Base-by-base conservation (phyloP, 2,888 invertebrate genomes). In the Acronicta psi region DNA sequence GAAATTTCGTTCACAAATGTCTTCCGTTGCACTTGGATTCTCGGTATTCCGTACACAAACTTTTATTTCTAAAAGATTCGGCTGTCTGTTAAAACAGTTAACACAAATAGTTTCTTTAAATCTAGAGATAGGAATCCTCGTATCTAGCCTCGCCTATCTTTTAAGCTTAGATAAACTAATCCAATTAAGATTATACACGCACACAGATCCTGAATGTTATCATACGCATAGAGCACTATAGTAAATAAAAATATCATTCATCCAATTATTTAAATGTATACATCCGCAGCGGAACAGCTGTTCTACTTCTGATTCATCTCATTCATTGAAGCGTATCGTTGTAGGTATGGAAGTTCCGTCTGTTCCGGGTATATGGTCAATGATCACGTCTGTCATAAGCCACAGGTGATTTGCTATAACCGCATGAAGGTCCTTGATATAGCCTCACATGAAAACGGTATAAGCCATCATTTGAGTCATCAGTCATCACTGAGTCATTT, bases 401-500 rank as follows among this genome's bases (percentile, higher is more conserved):
- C 50, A 40, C 49, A 53, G 38, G n/a, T 38, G 14, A 5, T 75
- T 50, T 68, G 40, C 45, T 61, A 75, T 78, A 73, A 73, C 68
- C 81, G 75, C 80, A 77, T 73, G 74, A 59, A 71, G 60, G 47
- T 63, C 68, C 61, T 71, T 72, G 64, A 47, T 58, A 43, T 58
- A 38, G 56, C 53, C 80, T 80, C 77, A 79, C 79, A 69, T 73
- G 57, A 58, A 59, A 61, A 59, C 69, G 57, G 13, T 51, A 56
- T 69, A 66, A 71, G 69, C 75, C 66, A 75, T 73, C 68, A 72
- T 69, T 80, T 86, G 80, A 87, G 73, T 87, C 85, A 87, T 75
- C 76, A 87, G 72, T 87, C 85, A 86, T 75, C 76, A 56, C 47
- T 87, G 84, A 86, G 59, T 85, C 84, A 82, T 72, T 31, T 71